A percentile compares a stretch with the other conserved stretches of the same genome.
Conservation (phyloP, 2,888 invertebrate species). For the Ecliptopera silaceata region DNA sequence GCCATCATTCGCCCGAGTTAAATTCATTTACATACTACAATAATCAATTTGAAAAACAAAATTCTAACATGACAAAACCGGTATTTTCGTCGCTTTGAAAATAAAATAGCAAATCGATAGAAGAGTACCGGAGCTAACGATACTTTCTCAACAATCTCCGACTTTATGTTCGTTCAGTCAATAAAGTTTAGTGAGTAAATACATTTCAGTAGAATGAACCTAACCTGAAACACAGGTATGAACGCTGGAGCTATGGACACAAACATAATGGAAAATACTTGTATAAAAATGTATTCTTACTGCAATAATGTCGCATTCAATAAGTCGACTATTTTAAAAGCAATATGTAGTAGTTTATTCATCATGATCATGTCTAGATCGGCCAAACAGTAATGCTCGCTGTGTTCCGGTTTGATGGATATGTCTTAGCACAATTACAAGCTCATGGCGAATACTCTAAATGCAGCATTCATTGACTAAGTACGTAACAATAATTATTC, state of each 20-base stretch:
- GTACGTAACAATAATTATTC: no score
- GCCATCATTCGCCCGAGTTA: not conserved
- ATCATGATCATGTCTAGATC: no score
- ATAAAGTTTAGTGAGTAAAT: constrained; percentile 18
- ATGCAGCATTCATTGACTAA: no score
- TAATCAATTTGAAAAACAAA: not conserved
- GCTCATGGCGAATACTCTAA: no score
- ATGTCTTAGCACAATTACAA: no score
- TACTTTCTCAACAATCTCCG: constrained; percentile 20
- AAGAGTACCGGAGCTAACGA: constrained; percentile 18
- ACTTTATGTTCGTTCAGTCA: constrained; percentile 19
- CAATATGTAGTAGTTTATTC: not conserved
- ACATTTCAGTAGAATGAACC: constrained; percentile 11
- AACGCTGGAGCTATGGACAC: constrained; percentile 8
- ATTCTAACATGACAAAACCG: not conserved
- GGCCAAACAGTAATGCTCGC: no score
- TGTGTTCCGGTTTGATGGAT: no score
- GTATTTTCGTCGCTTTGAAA: constrained; percentile 9
- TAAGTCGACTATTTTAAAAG: not conserved
- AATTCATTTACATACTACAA: constrained; percentile 5
- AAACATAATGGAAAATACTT: not conserved
- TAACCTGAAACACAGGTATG: constrained; percentile 13
- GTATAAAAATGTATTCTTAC: constrained; percentile 2
- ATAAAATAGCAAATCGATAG: constrained; percentile 39
- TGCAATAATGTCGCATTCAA: not conserved